phyloP scores from a whole-genome alignment of 2,113 vertebrate species.

The Crotalus helleri region DNA sequence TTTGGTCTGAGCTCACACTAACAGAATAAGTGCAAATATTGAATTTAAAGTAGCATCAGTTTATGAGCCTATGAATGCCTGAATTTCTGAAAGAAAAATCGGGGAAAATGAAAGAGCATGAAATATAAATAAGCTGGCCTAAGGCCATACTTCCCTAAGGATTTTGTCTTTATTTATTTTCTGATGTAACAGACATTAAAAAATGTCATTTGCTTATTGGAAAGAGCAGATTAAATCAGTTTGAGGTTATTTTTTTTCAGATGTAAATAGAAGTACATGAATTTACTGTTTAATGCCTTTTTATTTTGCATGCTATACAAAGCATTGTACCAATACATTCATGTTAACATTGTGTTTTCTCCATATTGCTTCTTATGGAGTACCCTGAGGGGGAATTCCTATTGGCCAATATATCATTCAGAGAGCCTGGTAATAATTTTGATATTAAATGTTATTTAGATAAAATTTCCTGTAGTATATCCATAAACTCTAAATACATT shows the following conservation, averaged over 20 bases:
- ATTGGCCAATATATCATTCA: not conserved
- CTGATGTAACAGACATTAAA: slow-evolving; percentile 57
- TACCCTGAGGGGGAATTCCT: slow-evolving; percentile 14
- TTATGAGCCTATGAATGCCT: slow-evolving; percentile 51
- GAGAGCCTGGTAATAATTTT: not conserved
- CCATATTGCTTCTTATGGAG: slow-evolving; percentile 28
- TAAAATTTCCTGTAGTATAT: not conserved
- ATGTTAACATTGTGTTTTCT: slow-evolving; percentile 16
- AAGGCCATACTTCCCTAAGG: slow-evolving; percentile 56
- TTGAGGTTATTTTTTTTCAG: slow-evolving; percentile 51
- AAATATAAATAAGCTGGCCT: slow-evolving; percentile 67
- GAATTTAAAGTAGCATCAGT: slow-evolving; percentile 42
- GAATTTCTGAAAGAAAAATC: slow-evolving; percentile 52
- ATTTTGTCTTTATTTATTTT: slow-evolving; percentile 64
- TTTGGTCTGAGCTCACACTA: slow-evolving; percentile 42
- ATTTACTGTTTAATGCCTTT: slow-evolving; percentile 54
- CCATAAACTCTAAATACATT: not conserved
- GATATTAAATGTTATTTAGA: not conserved
- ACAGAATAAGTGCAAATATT: slow-evolving; percentile 36
- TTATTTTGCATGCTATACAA: slow-evolving; percentile 45
- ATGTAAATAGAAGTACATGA: slow-evolving; percentile 50
- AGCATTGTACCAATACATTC: slow-evolving; percentile 6
- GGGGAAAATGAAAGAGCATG: slow-evolving; percentile 47
- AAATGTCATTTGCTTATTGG: slow-evolving; percentile 61
- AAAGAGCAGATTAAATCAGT: slow-evolving; percentile 53